Evolutionary conservation across 2,888 invertebrate genomes (phyloP).

Genomic region (Volucella inanis): DNA sequence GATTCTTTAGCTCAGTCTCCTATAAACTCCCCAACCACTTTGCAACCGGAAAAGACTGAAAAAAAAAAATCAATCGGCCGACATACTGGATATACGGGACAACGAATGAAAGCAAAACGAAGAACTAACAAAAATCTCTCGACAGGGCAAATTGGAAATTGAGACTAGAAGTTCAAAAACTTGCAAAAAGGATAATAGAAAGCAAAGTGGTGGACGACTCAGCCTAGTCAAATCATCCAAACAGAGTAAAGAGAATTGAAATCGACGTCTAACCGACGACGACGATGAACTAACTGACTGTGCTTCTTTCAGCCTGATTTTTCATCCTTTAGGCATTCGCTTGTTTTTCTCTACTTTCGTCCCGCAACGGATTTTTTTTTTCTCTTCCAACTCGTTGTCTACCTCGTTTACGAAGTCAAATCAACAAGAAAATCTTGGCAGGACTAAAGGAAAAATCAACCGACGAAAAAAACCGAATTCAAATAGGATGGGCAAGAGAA

Average conservation of each 20-base stretch:
- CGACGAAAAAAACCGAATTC: conserved; percentile 27
- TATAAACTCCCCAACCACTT: neutral
- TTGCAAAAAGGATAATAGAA: conserved; percentile 45
- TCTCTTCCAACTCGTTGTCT: conserved; percentile 27
- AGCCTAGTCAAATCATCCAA: neutral
- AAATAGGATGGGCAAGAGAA: conserved; percentile 21
- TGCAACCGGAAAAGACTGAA: conserved; percentile 46
- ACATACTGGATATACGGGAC: conserved; percentile 20
- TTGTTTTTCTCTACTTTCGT: neutral
- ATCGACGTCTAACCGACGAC: conserved; percentile 58
- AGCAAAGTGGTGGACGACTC: neutral
- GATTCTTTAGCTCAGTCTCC: conserved; percentile 4
- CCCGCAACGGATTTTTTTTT: conserved; percentile 3
- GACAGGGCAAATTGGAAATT: conserved; percentile 57
- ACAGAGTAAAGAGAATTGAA: conserved; percentile 27
- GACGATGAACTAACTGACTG: conserved; percentile 65
- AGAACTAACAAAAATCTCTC: conserved; percentile 47
- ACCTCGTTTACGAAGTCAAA: conserved; percentile 54
- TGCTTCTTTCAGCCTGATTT: conserved; percentile 56
- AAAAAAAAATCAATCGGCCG: conserved; percentile 76
- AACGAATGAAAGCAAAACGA: conserved; percentile 15
- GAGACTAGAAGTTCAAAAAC: conserved; percentile 38
- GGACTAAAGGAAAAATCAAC: conserved; percentile 16
- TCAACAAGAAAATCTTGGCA: conserved; percentile 65
- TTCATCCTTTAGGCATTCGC: conserved; percentile 26